These are phyloP conservation scores for Trichopria drosophilae DNA, from an alignment of 2,888 invertebrate genomes.

Conservation along the genomic window DNA sequence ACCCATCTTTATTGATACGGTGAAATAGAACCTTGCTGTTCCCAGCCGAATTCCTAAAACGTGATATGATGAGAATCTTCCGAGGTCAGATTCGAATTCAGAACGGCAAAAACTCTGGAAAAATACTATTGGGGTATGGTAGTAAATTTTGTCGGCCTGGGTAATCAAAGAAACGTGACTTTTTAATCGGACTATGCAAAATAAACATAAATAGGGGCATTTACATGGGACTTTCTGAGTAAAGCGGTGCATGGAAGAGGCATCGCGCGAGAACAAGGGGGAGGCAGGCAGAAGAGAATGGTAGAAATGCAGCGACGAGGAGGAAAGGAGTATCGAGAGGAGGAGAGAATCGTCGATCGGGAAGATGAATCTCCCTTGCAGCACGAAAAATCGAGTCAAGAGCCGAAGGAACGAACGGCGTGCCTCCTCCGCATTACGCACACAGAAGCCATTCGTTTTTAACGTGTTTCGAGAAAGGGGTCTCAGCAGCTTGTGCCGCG, in stretches of 20 bases:
- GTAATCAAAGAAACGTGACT: too few species aligned
- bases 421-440: conserved; percentile 54
- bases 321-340: conserved; percentile 31
- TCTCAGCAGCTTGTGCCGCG: too few species aligned
- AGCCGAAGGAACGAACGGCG: conserved; percentile 42
- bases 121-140: too few species aligned
- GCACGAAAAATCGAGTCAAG: conserved; percentile 54
- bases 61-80: too few species aligned
- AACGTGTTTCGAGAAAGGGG: conserved; percentile 38
- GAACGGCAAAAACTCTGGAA: too few species aligned
- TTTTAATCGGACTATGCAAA: too few species aligned
- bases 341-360: conserved; percentile 40
- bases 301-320: conserved; percentile 21
- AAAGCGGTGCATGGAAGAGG: too few species aligned
- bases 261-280: conserved; percentile 33
- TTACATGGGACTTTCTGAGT: conserved; percentile 1
- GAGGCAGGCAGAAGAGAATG: conserved; percentile 33
- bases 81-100: too few species aligned
- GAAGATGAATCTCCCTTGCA: conserved; percentile 50
- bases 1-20: too few species aligned
- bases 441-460: conserved; percentile 49
- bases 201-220: conserved; percentile 7
- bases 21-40: too few species aligned
- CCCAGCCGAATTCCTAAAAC: too few species aligned
- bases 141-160: too few species aligned